These are phyloP conservation scores for Typhlichthys subterraneus DNA, from an alignment of 2,797 vertebrate genomes.

Conservation along the genomic window DNA sequence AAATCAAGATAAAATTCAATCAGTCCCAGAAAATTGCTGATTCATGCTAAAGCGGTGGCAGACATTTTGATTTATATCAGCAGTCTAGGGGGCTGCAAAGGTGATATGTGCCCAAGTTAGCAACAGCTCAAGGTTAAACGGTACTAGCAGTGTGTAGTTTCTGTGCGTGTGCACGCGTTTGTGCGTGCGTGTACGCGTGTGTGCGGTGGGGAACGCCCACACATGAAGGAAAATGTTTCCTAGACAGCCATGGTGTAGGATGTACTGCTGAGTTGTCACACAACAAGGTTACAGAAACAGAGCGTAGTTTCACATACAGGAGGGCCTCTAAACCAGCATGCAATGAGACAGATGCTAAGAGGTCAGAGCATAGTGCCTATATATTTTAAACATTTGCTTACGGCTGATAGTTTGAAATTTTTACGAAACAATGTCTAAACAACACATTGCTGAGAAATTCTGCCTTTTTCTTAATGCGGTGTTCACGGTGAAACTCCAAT, in stretches of 20 bases:
- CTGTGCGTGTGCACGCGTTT: neutral
- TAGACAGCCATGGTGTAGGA: neutral
- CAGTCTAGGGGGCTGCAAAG: conserved; percentile 53
- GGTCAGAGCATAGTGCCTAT: too few relatives aligned
- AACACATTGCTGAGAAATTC: conserved; percentile 21
- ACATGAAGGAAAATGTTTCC: conserved; percentile 16
- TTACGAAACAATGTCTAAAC: too few relatives aligned
- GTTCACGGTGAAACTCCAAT: conserved; percentile 71
- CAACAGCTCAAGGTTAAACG: conserved; percentile 74
- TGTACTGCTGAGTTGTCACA: neutral
- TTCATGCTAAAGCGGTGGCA: conserved; percentile 56
- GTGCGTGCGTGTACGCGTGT: neutral
- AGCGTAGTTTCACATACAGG: too few relatives aligned
- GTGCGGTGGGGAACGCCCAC: conserved; percentile 28
- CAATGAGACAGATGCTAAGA: too few relatives aligned
- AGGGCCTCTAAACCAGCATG: too few relatives aligned
- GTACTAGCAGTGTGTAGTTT: conserved; percentile 37
- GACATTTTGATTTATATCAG: conserved; percentile 74
- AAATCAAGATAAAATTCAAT: conserved; percentile 78
- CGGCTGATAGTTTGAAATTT: too few relatives aligned
- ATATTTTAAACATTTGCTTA: too few relatives aligned
- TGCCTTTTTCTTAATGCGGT: conserved; percentile 52
- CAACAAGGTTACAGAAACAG: too few relatives aligned
- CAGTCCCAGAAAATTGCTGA: conserved; percentile 71
- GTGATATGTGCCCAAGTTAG: conserved; percentile 56